These are phyloP conservation scores for Donacobius atricapilla DNA, from an alignment of 2,113 vertebrate species.

Conservation along the genomic window DNA sequence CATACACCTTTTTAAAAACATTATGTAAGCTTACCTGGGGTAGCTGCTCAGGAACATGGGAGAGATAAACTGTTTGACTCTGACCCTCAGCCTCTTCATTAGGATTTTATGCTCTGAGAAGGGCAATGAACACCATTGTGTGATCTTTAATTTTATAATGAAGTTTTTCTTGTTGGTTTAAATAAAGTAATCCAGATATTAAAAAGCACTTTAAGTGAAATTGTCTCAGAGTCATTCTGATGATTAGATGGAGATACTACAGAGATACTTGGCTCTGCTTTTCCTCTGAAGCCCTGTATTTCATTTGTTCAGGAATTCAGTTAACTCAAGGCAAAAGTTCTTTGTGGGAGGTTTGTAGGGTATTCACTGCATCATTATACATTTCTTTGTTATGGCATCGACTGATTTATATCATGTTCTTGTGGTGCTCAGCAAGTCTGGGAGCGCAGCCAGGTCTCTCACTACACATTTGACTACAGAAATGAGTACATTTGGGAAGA, in stretches of 20 bases:
- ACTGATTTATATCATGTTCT: constrained; percentile 9
- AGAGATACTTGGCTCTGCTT: background rate
- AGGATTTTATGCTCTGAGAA: background rate
- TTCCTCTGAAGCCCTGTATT: background rate
- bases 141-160: background rate
- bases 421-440: background rate
- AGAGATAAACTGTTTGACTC: background rate
- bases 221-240: background rate
- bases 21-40: background rate
- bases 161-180: background rate
- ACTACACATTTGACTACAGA: background rate
- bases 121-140: background rate
- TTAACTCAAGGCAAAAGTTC: background rate
- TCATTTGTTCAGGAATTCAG: background rate
- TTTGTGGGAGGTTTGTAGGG: background rate
- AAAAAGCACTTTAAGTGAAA: background rate
- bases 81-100: background rate
- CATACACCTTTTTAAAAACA: background rate
- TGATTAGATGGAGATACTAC: background rate
- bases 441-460: background rate
- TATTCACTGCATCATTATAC: background rate
- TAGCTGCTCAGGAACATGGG: background rate
- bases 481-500: background rate
- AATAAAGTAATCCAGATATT: background rate
- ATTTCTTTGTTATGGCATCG: background rate